Percentiles rank a stretch among this genome's conserved stretches.
These are phyloP conservation scores for Natrix natrix DNA, from an alignment of 2,797 vertebrate species.

Conservation along the genomic window DNA sequence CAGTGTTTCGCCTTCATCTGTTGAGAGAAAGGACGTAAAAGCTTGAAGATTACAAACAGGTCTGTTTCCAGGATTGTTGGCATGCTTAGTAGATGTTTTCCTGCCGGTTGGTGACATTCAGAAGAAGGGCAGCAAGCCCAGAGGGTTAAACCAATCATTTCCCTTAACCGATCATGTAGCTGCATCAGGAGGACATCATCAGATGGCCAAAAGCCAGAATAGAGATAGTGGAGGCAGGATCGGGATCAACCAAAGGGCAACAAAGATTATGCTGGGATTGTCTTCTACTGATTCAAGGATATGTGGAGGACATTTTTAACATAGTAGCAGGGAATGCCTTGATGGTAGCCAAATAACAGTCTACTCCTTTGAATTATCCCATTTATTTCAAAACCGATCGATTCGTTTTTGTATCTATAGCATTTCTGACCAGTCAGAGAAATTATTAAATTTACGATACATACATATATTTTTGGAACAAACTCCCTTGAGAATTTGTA, in stretches of 20 bases:
- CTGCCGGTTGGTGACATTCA: neutral
- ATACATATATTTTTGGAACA: neutral
- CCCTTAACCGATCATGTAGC: neutral
- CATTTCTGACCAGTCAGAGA: neutral
- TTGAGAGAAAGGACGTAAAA: neutral
- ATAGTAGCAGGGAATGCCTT: neutral
- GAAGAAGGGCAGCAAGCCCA: neutral
- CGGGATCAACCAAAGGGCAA: neutral
- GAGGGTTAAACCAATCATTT: neutral
- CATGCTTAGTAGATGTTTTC: neutral
- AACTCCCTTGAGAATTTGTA: neutral
- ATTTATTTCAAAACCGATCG: neutral
- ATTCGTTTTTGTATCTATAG: neutral
- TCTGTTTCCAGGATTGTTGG: neutral
- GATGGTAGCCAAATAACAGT: neutral
- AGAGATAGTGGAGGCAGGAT: neutral
- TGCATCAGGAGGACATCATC: neutral
- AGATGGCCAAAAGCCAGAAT: neutral
- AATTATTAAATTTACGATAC: neutral
- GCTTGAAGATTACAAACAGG: neutral
- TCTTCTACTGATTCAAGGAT: neutral
- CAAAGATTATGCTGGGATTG: neutral
- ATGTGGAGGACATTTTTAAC: neutral
- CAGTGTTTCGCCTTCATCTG: neutral
- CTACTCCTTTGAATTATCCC: neutral